phyloP scores from a whole-genome alignment of 2,113 vertebrate genomes.

The Leuciscus idus region DNA sequence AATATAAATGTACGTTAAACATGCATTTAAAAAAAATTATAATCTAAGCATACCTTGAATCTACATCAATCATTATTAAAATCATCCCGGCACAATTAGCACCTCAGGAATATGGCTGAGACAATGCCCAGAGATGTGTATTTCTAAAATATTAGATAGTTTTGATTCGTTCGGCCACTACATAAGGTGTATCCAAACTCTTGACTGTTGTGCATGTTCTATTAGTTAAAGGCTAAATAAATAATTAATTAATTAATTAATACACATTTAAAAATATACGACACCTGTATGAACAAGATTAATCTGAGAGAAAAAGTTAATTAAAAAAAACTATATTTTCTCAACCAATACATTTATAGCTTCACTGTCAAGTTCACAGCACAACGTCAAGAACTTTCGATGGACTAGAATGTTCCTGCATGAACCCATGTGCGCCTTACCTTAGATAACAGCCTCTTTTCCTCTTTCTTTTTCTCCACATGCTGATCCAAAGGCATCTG shows the following conservation, averaged over 20 bases:
- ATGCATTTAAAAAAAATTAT: too few relatives aligned
- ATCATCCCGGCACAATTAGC: neutral
- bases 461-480: slow-evolving; percentile 75
- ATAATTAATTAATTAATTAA: too few relatives aligned
- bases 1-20: too few relatives aligned
- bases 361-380: slow-evolving; percentile 16
- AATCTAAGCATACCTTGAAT: too few relatives aligned
- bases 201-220: neutral
- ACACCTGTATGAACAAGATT: neutral
- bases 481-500: slow-evolving; percentile 76
- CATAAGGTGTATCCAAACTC: neutral
- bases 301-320: neutral
- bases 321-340: neutral
- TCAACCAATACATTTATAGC: neutral
- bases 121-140: neutral
- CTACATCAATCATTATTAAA: too few relatives aligned
- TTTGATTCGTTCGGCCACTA: neutral
- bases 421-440: slow-evolving; percentile 56
- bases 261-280: neutral
- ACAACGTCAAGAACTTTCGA: slow-evolving; percentile 16
- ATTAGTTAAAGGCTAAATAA: neutral
- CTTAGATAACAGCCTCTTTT: slow-evolving; percentile 64
- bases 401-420: slow-evolving; percentile 28
- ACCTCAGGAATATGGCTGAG: neutral
- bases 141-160: neutral